Conservation (phyloP, 2,797 vertebrate genomes). For the Chaunax sp. region DNA sequence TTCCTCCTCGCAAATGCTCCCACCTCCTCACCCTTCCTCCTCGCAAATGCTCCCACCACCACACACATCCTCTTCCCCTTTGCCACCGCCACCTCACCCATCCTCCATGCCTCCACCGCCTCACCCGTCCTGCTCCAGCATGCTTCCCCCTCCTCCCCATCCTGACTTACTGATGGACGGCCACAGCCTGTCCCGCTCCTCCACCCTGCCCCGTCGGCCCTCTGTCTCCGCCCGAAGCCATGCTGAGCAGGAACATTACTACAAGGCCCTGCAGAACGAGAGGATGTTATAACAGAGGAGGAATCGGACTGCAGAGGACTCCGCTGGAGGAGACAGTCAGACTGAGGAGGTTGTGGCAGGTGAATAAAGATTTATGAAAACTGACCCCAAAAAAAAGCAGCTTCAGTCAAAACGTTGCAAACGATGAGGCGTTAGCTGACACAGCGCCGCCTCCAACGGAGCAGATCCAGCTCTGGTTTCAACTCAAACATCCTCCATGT, state of each 20-base stretch:
- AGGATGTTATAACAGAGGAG: slow-evolving; percentile 75
- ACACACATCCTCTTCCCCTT: slow-evolving; percentile 50
- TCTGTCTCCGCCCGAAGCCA: slow-evolving; percentile 78
- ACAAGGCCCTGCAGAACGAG: slow-evolving; percentile 89
- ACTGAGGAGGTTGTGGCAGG: slow-evolving; percentile 25
- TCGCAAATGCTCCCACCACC: slow-evolving; percentile 66
- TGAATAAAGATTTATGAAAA: slow-evolving; percentile 37
- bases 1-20: slow-evolving; percentile 45
- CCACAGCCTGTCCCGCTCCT: slow-evolving; percentile 84
- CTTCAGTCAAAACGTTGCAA: slow-evolving; percentile 29
- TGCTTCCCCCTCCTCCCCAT: slow-evolving; percentile 76
- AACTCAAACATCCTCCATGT: slow-evolving; percentile 35
- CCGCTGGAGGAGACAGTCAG: slow-evolving; percentile 10
- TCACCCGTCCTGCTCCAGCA: slow-evolving; percentile 79
- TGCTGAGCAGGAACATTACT: slow-evolving; percentile 89
- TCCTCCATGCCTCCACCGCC: slow-evolving; percentile 76
- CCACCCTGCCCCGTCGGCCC: slow-evolving; percentile 87
- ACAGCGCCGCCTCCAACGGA: no score
- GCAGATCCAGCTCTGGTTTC: not conserved
- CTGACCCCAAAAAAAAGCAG: slow-evolving; percentile 30
- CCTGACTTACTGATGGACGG: slow-evolving; percentile 84
- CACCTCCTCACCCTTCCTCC: slow-evolving; percentile 52
- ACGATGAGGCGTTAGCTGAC: not conserved
- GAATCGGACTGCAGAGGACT: not conserved
- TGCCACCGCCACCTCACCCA: slow-evolving; percentile 63